Evolutionary conservation across 2,888 invertebrate species (phyloP).

Genomic region (Lithophane socia): DNA sequence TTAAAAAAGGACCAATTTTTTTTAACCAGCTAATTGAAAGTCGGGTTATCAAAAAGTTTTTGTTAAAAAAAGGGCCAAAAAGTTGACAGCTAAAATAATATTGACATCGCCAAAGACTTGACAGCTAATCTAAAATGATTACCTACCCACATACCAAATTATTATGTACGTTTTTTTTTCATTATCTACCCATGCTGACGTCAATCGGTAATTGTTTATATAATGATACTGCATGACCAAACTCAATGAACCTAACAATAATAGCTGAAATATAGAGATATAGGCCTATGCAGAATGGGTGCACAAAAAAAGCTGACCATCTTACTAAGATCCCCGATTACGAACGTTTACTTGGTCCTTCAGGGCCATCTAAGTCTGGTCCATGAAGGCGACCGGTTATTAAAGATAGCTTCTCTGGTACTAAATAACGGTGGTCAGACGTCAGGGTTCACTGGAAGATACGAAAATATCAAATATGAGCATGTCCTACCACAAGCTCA

Average conservation of each 20-base stretch:
- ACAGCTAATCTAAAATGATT: constrained; percentile 21
- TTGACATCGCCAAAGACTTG: constrained; percentile 3
- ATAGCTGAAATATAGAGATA: constrained; percentile 9
- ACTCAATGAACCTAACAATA: constrained; percentile 19
- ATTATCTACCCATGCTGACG: constrained; percentile 39
- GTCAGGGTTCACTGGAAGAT: constrained; percentile 54
- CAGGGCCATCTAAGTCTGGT: constrained; percentile 42
- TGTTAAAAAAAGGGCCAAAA: constrained; percentile 3
- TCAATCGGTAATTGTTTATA: constrained; percentile 50
- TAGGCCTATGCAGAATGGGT: constrained; percentile 33
- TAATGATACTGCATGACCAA: constrained; percentile 46
- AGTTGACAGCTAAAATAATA: background rate
- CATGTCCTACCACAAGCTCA: constrained; percentile 79
- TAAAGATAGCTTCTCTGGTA: constrained; percentile 41
- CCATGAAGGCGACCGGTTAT: constrained; percentile 14
- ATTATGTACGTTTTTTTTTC: constrained; percentile 17
- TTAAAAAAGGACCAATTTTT: no score
- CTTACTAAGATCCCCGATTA: background rate
- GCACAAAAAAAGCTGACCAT: background rate
- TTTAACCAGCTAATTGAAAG: no score
- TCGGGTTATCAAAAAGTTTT: no score
- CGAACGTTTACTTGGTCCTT: background rate
- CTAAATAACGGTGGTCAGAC: constrained; percentile 49
- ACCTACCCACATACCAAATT: constrained; percentile 10
- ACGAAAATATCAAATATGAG: constrained; percentile 31